These are phyloP conservation scores for Andricus curvator DNA, from an alignment of 2,888 invertebrate species.

Conservation along the genomic window DNA sequence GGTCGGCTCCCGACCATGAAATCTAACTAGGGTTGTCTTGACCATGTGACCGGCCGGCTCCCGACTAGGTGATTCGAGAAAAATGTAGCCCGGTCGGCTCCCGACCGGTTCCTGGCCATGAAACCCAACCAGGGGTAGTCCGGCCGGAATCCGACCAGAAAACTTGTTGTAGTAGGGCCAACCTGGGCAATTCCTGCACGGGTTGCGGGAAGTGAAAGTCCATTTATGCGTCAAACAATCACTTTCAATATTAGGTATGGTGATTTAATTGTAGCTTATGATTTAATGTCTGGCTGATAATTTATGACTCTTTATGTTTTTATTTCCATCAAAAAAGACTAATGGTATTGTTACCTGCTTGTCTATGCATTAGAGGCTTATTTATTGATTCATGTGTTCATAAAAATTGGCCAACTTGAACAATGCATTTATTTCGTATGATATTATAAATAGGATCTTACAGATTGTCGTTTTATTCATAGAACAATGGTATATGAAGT, in stretches of 20 bases:
- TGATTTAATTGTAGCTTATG: constrained; percentile 27
- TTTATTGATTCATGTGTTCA: constrained; percentile 36
- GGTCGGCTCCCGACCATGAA: too few species aligned
- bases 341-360: constrained; percentile 27
- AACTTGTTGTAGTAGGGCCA: too few species aligned
- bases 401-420: constrained; percentile 20
- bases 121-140: too few species aligned
- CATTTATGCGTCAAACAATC: constrained; percentile 35
- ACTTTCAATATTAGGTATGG: constrained; percentile 2
- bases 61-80: too few species aligned
- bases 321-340: constrained; percentile 24
- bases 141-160: too few species aligned
- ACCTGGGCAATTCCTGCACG: too few species aligned
- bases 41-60: too few species aligned
- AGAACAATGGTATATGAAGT: neutral
- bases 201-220: constrained; percentile 31
- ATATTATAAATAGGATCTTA: neutral
- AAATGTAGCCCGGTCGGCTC: too few species aligned
- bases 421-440: neutral
- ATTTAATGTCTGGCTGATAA: constrained; percentile 30
- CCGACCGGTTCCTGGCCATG: too few species aligned
- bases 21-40: too few species aligned
- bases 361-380: neutral
- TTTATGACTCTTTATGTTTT: constrained; percentile 11
- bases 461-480: neutral